Evolutionary conservation across 1,140 invertebrate species (phyloP), one percentile per base, ranked within the genome.

Genomic region (Pomacea maculata): DNA sequence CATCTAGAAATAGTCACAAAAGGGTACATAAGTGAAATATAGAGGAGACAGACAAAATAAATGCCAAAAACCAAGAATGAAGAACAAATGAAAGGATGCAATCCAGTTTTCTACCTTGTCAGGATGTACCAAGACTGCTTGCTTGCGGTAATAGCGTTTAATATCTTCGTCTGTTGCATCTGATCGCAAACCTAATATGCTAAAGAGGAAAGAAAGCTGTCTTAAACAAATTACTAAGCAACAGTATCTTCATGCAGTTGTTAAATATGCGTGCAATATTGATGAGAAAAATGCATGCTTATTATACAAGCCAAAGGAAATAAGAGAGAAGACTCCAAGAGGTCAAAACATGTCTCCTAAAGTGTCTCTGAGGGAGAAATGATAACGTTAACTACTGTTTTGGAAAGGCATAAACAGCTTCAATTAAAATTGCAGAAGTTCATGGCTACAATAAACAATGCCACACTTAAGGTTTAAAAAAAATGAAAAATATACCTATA

Each of bases 81-180:
- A n/a, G 14, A 14, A 45, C 14, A 67, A 25, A 12, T 67, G 17
- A 78, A 45, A 65, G 34, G 8, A 34, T 45, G 64, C 21, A 64
- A 61, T 25, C 54, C 9, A 57, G 57, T 61, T n/a, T 64, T n/a
- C 80, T 81, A 91, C 89, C 86, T 98, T 98, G 89, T 98, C 97
- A 0, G 97, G 97, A 93, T 98, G 97, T 70, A 98, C 97, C 19
- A 98, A 93, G 87, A 98, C 95, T 8, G 97, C 97, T 92, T 98
- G 97, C 84, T 95, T 94, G 87, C 96, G 95, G 89, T 98, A 98
- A 93, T 98, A 97, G 86, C 95, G 95, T 87, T 97, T 97, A 86
- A 98, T 97, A 86, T 98, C 96, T 86, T 98, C 97, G 88, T 98
- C 97, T 29, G 95, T 94, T 88, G 96, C 97, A 72, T 95, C 94